Base-by-base conservation (phyloP, 1,140 invertebrate species). In the Drosophila ambigua region DNA sequence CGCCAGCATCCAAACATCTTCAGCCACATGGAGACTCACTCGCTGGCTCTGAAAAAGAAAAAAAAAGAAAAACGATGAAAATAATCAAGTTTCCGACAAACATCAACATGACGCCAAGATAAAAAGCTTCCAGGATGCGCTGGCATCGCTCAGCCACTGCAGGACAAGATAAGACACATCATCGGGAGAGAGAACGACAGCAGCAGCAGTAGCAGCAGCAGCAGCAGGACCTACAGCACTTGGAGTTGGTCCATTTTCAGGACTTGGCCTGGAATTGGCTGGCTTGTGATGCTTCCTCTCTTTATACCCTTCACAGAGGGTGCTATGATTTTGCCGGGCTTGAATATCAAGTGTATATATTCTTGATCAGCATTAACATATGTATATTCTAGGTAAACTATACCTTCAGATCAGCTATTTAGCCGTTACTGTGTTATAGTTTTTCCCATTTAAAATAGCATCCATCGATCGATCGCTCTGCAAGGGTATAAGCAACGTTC, bases 31-130 rank as follows among this genome's bases (percentile, higher is more conserved):
- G 11, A 39, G 35, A 39, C 35, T 11, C 35, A 13, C 11, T 39
- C 11, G 35, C 35, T 39, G 35, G 11, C 11, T 5, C 35, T 39
- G 35, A 31, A 16, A 16, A 51, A 54, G 41, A 58, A 44, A 57
- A 72, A 72, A 55, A 58, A 44, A 57, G 67, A 72, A 55, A 75
- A 77, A 50, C 59, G 77, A 75, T 63, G 61, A 88, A 87, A 88
- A 87, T 87, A 87, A 87, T 87, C 83, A 87, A 87, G 83, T 87
- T 87, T 87, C 83, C 83, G 83, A 87, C 83, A 88, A 87, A 88
- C 83, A 87, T 87, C 83, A 88, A 87, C 83, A 87, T 87, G 83
- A 88, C 83, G 83, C 83, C 83, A 79, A 87, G 83, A 88, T 88
- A 87, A 87, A 87, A 87, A 88, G 75, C 75, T 83, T 75, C 63